Evolutionary conservation across 37 sponge, comb jelly and placozoan genomes (phyloP), one percentile per base, ranked within the genome.

Genomic region (Halichondria panicea): DNA sequence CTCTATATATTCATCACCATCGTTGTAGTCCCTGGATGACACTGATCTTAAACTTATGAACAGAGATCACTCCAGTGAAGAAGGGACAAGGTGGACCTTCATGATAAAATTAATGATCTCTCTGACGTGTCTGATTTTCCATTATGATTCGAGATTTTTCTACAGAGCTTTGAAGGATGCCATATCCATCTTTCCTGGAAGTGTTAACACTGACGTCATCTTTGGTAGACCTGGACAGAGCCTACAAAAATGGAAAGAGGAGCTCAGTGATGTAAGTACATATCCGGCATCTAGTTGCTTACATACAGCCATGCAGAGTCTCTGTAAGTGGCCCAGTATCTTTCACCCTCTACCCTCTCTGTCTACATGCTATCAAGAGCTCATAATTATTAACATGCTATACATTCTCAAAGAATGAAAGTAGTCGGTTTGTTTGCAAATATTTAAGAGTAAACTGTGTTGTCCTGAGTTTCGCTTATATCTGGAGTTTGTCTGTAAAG

Each of bases 151-250:
- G 5, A 11, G 43, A 58, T 58, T 48, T 36, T 25, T 63, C 32
- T n/a, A 11, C 27, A 81, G 78, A 32, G 74, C 82, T 46, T 46
- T 91, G 54, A 36, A 57, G 15, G 68, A 37, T 18, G 81, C 85
- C 18, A 67, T 61, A 8, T 22, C 43, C 9, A 18, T 80, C 28
- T 84, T 92, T 58, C 88, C 89, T 28, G 79, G 75, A 3, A 41
- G 65, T 37, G 41, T 68, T 50, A 89, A 58, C 43, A 70, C 88
- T 57, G 93, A 93, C 35, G 0, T 93, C 4, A 88, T 93, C 11
- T 93, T 93, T 85, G 93, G 88, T 4, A 80, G 91, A 52, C 93
- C 89, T 45, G 33, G 38, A 8, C 93, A 93, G 55, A 76, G 82
- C 1, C 43, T 81, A 22, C 2, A 25, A 18, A 35, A 65, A 25